Evolutionary conservation across 2,888 invertebrate genomes (phyloP).

Genomic region (Meghimatium bilineatum): DNA sequence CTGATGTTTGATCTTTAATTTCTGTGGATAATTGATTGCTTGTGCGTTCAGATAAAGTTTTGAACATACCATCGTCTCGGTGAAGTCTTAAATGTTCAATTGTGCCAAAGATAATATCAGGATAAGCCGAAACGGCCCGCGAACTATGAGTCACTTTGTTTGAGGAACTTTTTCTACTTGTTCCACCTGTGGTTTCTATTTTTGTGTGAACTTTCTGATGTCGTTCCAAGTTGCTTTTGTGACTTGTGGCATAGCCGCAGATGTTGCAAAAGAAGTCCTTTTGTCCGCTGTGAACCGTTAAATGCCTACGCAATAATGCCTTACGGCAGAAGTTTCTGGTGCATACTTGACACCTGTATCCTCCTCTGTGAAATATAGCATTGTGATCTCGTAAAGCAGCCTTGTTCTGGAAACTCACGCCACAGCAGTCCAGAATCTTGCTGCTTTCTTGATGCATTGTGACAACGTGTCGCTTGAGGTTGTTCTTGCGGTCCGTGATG

Average conservation of each 20-base stretch:
- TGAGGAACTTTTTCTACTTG: not conserved
- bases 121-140: not conserved
- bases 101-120: not conserved
- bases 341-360: slow-evolving; percentile 77
- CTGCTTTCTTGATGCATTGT: slow-evolving; percentile 77
- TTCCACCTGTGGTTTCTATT: not conserved
- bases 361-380: slow-evolving; percentile 74
- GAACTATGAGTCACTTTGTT: not conserved
- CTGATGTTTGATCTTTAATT: no score
- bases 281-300: slow-evolving; percentile 78
- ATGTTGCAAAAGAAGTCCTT: slow-evolving; percentile 77
- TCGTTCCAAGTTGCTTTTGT: slow-evolving; percentile 78
- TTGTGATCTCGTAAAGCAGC: slow-evolving; percentile 77
- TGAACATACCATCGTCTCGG: no score
- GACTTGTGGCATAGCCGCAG: slow-evolving; percentile 78
- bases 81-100: no score
- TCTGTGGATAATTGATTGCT: no score
- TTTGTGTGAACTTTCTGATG: slow-evolving; percentile 74
- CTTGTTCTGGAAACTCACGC: slow-evolving; percentile 74
- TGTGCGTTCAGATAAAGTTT: no score
- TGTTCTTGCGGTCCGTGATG: slow-evolving; percentile 76
- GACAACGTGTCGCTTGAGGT: slow-evolving; percentile 76
- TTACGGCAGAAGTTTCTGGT: slow-evolving; percentile 77
- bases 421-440: slow-evolving; percentile 75
- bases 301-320: slow-evolving; percentile 77